Evolutionary conservation across 2,888 invertebrate genomes (phyloP).

Genomic region (Elmis aenea): DNA sequence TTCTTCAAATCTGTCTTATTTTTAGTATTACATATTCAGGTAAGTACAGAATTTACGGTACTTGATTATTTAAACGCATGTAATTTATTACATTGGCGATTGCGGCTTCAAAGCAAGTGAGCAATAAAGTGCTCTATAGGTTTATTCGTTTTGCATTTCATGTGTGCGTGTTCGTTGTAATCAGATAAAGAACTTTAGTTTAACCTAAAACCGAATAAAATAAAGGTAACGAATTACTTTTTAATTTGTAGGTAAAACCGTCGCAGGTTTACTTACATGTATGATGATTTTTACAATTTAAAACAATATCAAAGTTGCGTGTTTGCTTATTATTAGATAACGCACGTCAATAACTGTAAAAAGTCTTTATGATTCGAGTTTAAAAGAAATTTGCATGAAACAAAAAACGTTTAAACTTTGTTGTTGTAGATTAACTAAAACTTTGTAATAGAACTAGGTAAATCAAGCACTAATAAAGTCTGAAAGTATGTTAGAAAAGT

Average conservation of each 20-base stretch:
- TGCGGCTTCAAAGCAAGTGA: constrained; percentile 1
- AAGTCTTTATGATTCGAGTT: no score
- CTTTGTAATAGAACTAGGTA: no score
- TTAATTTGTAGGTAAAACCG: neutral
- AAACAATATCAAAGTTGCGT: no score
- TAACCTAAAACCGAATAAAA: constrained; percentile 9
- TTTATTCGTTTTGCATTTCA: constrained; percentile 11
- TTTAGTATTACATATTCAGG: constrained; percentile 24
- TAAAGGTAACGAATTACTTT: constrained; percentile 3
- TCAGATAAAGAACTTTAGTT: constrained; percentile 12
- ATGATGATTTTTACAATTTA: no score
- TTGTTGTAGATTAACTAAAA: no score
- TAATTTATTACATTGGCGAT: constrained; percentile 2
- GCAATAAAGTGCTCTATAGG: constrained; percentile 6
- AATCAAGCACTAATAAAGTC: no score
- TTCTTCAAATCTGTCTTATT: constrained; percentile 24
- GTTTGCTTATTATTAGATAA: no score
- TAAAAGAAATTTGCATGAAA: no score
- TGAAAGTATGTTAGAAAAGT: no score
- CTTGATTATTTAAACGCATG: constrained; percentile 1
- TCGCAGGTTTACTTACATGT: no score
- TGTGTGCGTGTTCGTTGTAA: constrained; percentile 13
- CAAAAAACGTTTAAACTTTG: no score
- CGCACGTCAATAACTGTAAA: no score
- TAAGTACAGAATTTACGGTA: constrained; percentile 10